Conservation (phyloP, 2,888 invertebrate genomes). For the Dendrolimus pini region DNA sequence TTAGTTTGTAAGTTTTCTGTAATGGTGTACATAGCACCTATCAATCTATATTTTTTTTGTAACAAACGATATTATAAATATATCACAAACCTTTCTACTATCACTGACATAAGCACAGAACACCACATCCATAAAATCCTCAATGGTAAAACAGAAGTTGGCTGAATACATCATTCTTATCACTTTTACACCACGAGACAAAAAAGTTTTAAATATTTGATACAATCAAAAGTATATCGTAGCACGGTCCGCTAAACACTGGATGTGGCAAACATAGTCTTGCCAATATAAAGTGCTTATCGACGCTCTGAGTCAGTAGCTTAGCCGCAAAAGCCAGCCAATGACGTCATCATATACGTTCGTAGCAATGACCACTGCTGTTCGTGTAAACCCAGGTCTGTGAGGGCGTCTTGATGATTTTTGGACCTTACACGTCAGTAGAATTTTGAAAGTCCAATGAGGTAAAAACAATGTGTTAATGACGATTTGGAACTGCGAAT, state of each 20-base stretch:
- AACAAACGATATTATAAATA: no score
- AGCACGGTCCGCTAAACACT: constrained; percentile 5
- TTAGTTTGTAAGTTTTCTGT: no score
- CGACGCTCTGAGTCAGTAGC: constrained; percentile 16
- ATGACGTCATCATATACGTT: constrained; percentile 18
- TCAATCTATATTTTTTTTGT: no score
- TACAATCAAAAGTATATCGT: constrained; percentile 8
- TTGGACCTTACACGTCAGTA: background rate
- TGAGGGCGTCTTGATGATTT: background rate
- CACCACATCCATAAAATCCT: constrained; percentile 65
- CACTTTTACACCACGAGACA: constrained; percentile 10
- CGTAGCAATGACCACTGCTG: background rate
- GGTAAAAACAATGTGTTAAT: background rate
- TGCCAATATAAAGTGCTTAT: constrained; percentile 18
- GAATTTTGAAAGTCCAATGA: constrained; percentile 4
- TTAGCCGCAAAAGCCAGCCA: constrained; percentile 9
- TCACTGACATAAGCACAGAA: constrained; percentile 52
- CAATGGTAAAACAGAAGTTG: constrained; percentile 50
- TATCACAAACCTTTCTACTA: constrained; percentile 38
- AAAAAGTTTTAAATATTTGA: constrained; percentile 9
- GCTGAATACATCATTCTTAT: constrained; percentile 46
- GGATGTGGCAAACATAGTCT: constrained; percentile 9
- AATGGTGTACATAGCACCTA: no score
- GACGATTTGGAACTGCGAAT: no score
- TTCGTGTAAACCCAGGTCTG: background rate